phyloP scores from a whole-genome alignment of 2,888 invertebrate species.

The Macropis europaea region DNA sequence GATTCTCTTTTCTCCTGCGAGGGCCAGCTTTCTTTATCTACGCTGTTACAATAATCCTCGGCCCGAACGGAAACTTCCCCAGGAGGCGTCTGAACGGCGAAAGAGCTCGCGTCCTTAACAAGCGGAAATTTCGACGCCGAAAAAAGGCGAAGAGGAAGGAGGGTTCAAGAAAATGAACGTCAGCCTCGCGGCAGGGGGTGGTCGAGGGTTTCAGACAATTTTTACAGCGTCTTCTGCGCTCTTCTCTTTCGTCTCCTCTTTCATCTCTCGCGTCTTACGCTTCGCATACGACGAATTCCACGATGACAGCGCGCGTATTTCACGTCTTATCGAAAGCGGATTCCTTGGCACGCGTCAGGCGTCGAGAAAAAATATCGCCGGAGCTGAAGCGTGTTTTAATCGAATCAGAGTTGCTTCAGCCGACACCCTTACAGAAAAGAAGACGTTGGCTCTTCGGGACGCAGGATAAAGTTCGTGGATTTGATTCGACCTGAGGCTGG shows the following conservation, averaged over 20 bases:
- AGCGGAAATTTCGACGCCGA: constrained; percentile 10
- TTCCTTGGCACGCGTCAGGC: neutral
- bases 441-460: neutral
- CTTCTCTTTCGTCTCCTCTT: neutral
- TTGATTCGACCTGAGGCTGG: too few species aligned
- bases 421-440: neutral
- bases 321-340: neutral
- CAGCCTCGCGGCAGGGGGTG: constrained; percentile 2
- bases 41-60: constrained; percentile 43
- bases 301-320: neutral
- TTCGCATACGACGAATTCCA: neutral
- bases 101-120: constrained; percentile 9
- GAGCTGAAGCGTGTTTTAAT: constrained; percentile 41
- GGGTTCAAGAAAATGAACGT: neutral
- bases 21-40: constrained; percentile 45
- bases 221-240: constrained; percentile 18
- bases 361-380: neutral
- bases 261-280: neutral
- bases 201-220: constrained; percentile 20
- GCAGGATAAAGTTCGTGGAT: too few species aligned
- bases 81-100: constrained; percentile 19
- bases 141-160: neutral
- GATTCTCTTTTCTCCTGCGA: constrained; percentile 30
- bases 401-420: neutral
- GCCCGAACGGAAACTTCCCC: constrained; percentile 19